These are phyloP conservation scores for Pseudolaguvia tuberculata DNA, from an alignment of 2,113 vertebrate genomes.

Conservation along the genomic window DNA sequence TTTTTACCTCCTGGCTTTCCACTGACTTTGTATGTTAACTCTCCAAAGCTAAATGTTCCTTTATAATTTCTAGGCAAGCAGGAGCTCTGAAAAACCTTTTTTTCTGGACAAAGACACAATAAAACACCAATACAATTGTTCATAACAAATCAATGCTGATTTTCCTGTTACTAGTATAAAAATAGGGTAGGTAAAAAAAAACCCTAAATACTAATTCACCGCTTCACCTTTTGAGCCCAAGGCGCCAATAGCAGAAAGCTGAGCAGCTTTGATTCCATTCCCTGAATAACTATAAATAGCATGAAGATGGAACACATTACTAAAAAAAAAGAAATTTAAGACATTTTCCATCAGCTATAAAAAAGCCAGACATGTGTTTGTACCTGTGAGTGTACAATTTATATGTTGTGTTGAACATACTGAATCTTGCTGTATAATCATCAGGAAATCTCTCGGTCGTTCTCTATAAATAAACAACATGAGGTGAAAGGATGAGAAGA, in stretches of 20 bases:
- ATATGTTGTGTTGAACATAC: slow-evolving; percentile 86
- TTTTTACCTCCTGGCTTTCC: slow-evolving; percentile 81
- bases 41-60: slow-evolving; percentile 86
- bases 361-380: background rate
- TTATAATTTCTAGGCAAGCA: slow-evolving; percentile 83
- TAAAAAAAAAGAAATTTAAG: slow-evolving; percentile 3
- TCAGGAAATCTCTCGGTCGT: slow-evolving; percentile 76
- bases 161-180: background rate
- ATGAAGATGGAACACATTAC: background rate
- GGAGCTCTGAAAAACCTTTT: slow-evolving; percentile 71
- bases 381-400: slow-evolving; percentile 92
- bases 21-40: slow-evolving; percentile 80
- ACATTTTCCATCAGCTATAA: background rate
- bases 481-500: background rate
- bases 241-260: slow-evolving; percentile 82
- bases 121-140: background rate
- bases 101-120: slow-evolving; percentile 55
- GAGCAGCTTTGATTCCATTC: slow-evolving; percentile 88
- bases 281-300: slow-evolving; percentile 81
- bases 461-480: slow-evolving; percentile 61
- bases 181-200: background rate
- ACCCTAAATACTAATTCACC: background rate
- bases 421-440: slow-evolving; percentile 79
- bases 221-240: slow-evolving; percentile 75
- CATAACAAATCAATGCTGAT: background rate